Evolutionary conservation across 2,888 invertebrate genomes (phyloP), one percentile per base, ranked within the genome.

Genomic region (Nymphalis polychloros): DNA sequence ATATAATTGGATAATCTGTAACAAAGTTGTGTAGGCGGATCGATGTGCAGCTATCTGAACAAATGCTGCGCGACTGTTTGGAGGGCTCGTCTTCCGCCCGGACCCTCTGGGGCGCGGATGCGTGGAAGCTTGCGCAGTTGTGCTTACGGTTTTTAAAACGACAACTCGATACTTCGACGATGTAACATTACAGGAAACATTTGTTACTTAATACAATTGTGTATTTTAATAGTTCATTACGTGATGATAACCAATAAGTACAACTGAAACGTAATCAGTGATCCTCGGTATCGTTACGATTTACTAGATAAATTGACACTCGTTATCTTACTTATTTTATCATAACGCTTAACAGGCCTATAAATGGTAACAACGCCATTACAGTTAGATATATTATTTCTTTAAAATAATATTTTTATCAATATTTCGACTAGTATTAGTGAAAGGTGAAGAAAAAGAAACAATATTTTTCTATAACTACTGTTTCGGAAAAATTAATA

Each of bases 1-100:
- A 68, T 75, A 73, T 76, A 75, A 77, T 78, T 74, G 69, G 79
- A 73, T 79, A 70, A 47, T 70, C 69, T 72, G 75, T 72, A 73
- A 77, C 75, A 73, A 75, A 73, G 71, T 72, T 67, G 69, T 70
- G 67, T 67, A 69, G 69, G 75, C 77, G 84, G 87, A 87, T 90
- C 90, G 86, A 89, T 90, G 84, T 82, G 79, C 75, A 73, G 75
- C 76, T 75, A 78, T 77, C 77, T 75, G 76, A 78, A 73, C 81
- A 80, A 79, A 79, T 82, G 79, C 75, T 82, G 86, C 84, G 86
- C 86, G 84, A 86, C 87, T 86, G 85, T 68, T 75, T 73, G 78
- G 74, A 73, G 72, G 72, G 72, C 70, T 72, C 77, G 73, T 79
- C 81, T 84, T 84, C 88, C 85, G 84, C 85, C 86, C 85, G 79